Evolutionary conservation across 2,888 invertebrate genomes (phyloP).

Genomic region (Alsophila aescularia): DNA sequence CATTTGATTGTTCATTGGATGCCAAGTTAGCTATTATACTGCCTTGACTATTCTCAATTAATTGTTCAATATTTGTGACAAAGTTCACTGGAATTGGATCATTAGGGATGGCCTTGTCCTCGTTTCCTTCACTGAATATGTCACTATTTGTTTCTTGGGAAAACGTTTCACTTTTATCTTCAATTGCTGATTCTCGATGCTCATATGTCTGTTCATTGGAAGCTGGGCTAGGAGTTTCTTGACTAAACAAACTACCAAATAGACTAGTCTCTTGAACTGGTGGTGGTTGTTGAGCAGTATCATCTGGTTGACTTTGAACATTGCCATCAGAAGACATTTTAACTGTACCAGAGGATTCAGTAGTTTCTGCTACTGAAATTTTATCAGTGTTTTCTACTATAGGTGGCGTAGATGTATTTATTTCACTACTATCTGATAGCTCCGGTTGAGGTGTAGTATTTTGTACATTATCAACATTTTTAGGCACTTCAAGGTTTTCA

Average conservation of each 20-base stretch:
- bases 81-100: background rate
- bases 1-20: slow-evolving; percentile 1
- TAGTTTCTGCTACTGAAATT: background rate
- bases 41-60: background rate
- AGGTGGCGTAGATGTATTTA: slow-evolving; percentile 46
- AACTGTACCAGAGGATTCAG: slow-evolving; percentile 11
- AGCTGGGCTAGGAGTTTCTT: background rate
- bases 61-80: background rate
- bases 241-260: slow-evolving; percentile 10
- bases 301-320: slow-evolving; percentile 11
- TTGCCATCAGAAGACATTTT: slow-evolving; percentile 4
- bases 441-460: slow-evolving; percentile 43
- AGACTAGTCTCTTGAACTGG: slow-evolving; percentile 1
- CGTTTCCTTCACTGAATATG: slow-evolving; percentile 1
- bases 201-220: slow-evolving; percentile 3
- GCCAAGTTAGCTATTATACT: background rate
- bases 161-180: background rate
- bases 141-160: background rate
- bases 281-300: background rate
- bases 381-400: slow-evolving; percentile 8
- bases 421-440: slow-evolving; percentile 46
- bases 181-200: background rate
- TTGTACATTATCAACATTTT: slow-evolving; percentile 47
- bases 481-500: slow-evolving; percentile 48
- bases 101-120: background rate